Conservation (phyloP, 2,797 vertebrate genomes). For the Tenualosa ilisha region DNA sequence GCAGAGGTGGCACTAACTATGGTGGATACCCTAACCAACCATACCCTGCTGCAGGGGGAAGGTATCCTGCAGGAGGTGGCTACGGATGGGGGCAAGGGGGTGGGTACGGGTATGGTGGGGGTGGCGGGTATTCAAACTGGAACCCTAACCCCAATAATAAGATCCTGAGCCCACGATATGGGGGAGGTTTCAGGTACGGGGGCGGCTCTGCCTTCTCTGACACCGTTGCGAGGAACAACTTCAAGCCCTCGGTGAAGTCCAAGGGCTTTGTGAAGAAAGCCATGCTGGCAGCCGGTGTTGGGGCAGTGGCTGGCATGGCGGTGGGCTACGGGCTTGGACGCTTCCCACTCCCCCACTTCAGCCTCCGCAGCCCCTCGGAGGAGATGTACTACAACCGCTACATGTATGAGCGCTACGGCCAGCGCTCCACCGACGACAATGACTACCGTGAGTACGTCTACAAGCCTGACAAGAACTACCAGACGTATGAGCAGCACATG, state of each 20-base stretch:
- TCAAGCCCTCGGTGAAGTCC: conserved; percentile 61
- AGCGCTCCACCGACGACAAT: conserved; percentile 65
- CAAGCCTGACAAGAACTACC: conserved; percentile 37
- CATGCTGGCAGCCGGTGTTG: conserved; percentile 75
- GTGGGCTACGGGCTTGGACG: conserved; percentile 77
- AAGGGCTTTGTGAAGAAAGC: conserved; percentile 75
- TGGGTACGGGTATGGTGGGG: conserved; percentile 53
- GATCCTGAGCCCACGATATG: conserved; percentile 69
- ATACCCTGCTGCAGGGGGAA: conserved; percentile 39
- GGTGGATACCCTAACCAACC: conserved; percentile 51
- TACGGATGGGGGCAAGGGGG: conserved; percentile 55
- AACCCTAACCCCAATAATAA: conserved; percentile 75
- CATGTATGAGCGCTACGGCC: conserved; percentile 71
- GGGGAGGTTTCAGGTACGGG: conserved; percentile 12
- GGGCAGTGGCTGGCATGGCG: conserved; percentile 75
- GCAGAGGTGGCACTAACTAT: conserved; percentile 42
- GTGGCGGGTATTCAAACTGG: conserved; percentile 58
- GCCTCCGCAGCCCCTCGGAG: conserved; percentile 68
- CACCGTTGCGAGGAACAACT: conserved; percentile 59
- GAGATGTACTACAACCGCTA: conserved; percentile 77
- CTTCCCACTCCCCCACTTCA: conserved; percentile 74
- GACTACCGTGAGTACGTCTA: conserved; percentile 70
- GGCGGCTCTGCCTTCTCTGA: conserved; percentile 69
- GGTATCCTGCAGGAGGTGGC: conserved; percentile 11
- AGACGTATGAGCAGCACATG: conserved; percentile 70